Evolutionary conservation across 2,888 invertebrate species (phyloP).

Genomic region (Luffia ferchaultella): DNA sequence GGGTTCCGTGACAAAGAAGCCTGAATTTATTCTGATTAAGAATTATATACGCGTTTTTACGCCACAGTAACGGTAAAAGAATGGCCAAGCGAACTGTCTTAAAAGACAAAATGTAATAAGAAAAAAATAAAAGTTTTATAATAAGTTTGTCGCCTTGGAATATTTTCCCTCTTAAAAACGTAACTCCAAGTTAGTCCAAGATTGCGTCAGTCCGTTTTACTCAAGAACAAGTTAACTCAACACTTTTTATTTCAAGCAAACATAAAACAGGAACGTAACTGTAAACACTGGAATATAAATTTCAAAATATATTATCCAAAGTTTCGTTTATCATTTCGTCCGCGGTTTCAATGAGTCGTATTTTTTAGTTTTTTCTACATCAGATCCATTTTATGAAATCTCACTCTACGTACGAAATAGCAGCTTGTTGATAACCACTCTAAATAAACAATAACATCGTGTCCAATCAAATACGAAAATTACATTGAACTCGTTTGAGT

Average conservation of each 20-base stretch:
- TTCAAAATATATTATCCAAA: too few species aligned
- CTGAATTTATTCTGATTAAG: neutral
- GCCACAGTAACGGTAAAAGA: neutral
- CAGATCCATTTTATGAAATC: too few species aligned
- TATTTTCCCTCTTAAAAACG: conserved; percentile 48
- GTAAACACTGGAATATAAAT: too few species aligned
- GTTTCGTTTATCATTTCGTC: too few species aligned
- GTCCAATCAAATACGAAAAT: too few species aligned
- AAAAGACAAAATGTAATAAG: neutral
- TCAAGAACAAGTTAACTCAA: conserved; percentile 5
- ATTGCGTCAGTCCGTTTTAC: conserved; percentile 32
- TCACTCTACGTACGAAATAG: too few species aligned
- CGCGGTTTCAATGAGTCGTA: too few species aligned
- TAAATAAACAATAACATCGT: too few species aligned
- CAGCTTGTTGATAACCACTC: too few species aligned
- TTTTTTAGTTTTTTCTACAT: too few species aligned
- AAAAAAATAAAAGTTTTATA: conserved; percentile 32
- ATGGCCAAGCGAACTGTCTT: neutral
- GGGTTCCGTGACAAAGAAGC: neutral
- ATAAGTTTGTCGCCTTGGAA: conserved; percentile 42
- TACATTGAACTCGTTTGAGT: too few species aligned
- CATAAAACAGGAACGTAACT: neutral
- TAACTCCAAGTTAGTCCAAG: conserved; percentile 35
- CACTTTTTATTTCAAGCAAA: neutral
- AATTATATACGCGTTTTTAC: neutral